Evolutionary conservation across 2,113 vertebrate genomes (phyloP).

Genomic region (Tragelaphus buxtoni): DNA sequence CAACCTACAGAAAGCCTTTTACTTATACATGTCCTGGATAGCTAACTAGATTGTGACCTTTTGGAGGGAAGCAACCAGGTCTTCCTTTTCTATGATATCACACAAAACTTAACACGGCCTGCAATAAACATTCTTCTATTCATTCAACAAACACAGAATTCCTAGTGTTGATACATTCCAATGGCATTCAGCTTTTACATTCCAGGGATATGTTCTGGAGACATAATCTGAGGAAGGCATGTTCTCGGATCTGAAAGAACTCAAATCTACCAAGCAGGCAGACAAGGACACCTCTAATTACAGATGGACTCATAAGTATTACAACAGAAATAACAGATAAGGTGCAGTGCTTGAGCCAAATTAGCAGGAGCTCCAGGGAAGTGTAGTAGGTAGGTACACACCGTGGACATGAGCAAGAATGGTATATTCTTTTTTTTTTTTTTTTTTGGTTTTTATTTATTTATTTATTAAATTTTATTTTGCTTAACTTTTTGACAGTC

Average conservation of each 20-base stretch:
- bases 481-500: not conserved
- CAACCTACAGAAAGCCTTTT: not conserved
- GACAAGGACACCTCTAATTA: not conserved
- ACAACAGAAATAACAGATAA: not conserved
- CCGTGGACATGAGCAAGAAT: not conserved
- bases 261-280: not conserved
- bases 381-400: not conserved
- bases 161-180: not conserved
- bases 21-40: not conserved
- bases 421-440: not conserved
- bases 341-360: not conserved
- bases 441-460: too few species aligned
- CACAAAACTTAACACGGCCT: not conserved
- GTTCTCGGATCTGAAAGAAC: not conserved
- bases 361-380: not conserved
- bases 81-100: not conserved
- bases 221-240: not conserved
- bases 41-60: not conserved
- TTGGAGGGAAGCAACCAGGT: not conserved
- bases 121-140: not conserved
- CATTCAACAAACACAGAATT: not conserved
- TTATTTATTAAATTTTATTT: too few species aligned
- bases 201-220: not conserved
- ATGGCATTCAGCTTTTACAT: conserved; percentile 11
- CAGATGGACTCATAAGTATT: not conserved